Evolutionary conservation across 2,888 invertebrate genomes (phyloP).

Genomic region (Erebia palarica): DNA sequence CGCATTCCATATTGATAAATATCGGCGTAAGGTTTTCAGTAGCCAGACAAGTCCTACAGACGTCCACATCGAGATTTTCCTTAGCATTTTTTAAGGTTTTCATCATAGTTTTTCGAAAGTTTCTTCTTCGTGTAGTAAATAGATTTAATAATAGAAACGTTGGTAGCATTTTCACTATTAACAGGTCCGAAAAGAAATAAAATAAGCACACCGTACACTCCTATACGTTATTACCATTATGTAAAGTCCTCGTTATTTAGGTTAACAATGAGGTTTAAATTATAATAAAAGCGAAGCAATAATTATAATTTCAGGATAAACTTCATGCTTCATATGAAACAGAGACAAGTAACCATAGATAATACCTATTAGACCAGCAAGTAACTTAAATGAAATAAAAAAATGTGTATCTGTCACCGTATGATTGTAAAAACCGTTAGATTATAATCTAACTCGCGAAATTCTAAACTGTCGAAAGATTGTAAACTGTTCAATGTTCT

Average conservation of each 20-base stretch:
- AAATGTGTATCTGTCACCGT: no score
- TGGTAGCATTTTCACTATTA: constrained; percentile 52
- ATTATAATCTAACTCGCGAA: no score
- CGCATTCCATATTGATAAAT: constrained; percentile 53
- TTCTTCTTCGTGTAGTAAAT: constrained; percentile 45
- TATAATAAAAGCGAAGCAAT: not conserved
- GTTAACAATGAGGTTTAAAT: no score
- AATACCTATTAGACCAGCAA: no score
- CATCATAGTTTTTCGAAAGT: constrained; percentile 32
- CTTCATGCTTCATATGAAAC: no score
- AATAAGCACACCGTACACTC: not conserved
- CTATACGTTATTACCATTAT: not conserved
- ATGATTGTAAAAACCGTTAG: no score
- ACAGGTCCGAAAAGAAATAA: not conserved
- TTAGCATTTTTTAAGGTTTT: constrained; percentile 26
- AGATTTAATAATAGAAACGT: constrained; percentile 53
- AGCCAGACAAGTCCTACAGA: constrained; percentile 61
- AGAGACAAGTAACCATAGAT: no score
- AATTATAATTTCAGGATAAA: not conserved
- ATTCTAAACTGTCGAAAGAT: no score
- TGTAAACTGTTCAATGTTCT: no score
- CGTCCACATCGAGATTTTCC: constrained; percentile 16
- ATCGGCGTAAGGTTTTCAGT: constrained; percentile 55
- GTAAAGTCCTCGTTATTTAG: not conserved
- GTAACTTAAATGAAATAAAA: no score